These are phyloP conservation scores for Danio aesculapii DNA, from an alignment of 2,797 vertebrate species.

Conservation along the genomic window DNA sequence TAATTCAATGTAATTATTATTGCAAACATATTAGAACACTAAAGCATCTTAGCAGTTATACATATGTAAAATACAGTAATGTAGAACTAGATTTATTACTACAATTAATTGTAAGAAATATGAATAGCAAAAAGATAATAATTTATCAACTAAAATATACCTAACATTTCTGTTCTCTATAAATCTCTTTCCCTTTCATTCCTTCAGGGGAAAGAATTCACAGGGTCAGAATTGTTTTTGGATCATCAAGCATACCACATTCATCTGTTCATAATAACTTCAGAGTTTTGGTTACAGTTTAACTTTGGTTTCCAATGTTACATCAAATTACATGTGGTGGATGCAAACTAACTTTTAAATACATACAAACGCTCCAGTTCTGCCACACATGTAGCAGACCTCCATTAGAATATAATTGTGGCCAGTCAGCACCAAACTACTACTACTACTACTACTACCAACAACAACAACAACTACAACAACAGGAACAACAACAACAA, in stretches of 20 bases:
- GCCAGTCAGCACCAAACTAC: too few species aligned
- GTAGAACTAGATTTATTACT: not conserved
- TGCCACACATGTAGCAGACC: too few species aligned
- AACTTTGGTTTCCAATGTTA: conserved; percentile 1
- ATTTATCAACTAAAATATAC: conserved; percentile 6
- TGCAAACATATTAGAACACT: not conserved
- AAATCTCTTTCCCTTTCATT: conserved; percentile 2
- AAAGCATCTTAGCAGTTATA: not conserved
- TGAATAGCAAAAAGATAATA: not conserved
- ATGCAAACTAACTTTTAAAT: conserved; percentile 14
- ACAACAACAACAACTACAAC: too few species aligned
- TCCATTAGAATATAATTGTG: too few species aligned
- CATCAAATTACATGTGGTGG: not conserved
- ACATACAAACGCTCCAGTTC: not conserved
- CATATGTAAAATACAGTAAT: not conserved
- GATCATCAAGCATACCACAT: not conserved
- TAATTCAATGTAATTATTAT: not conserved
- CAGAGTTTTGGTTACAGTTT: not conserved
- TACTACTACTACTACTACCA: not conserved
- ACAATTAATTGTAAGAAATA: conserved; percentile 11
- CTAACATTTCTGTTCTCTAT: not conserved
- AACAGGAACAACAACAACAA: too few species aligned
- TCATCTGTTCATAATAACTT: conserved; percentile 9
- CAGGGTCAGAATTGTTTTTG: not conserved
- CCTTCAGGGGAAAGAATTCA: not conserved